Conservation (phyloP, 2,888 invertebrate genomes). For the Andrena hattorfiana region DNA sequence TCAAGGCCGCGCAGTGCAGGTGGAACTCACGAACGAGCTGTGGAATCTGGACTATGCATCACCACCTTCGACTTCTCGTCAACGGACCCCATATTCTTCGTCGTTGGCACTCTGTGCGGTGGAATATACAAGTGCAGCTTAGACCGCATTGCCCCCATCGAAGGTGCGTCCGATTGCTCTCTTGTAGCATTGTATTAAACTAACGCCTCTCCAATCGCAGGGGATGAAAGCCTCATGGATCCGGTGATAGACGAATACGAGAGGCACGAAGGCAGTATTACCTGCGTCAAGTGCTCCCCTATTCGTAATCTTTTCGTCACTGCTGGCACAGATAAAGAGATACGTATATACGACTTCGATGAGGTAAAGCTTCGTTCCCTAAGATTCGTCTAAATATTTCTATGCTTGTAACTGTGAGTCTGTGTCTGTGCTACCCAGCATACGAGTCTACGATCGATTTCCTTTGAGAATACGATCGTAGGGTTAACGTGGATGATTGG, state of each 20-base stretch:
- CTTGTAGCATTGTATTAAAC: neutral
- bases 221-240: conserved; percentile 77
- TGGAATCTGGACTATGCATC: conserved; percentile 80
- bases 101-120: conserved; percentile 83
- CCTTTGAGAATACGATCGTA: conserved; percentile 77
- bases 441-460: conserved; percentile 73
- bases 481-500: conserved; percentile 80
- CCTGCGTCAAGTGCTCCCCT: conserved; percentile 79
- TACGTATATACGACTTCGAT: conserved; percentile 80
- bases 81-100: conserved; percentile 75
- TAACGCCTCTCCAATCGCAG: conserved; percentile 57
- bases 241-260: conserved; percentile 82
- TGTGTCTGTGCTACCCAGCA: conserved; percentile 65
- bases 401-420: neutral
- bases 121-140: conserved; percentile 82
- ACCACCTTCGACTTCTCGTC: conserved; percentile 81
- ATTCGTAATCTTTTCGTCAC: conserved; percentile 78
- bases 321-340: conserved; percentile 80
- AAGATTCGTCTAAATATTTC: neutral
- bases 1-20: conserved; percentile 81
- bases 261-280: conserved; percentile 80
- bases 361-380: conserved; percentile 71
- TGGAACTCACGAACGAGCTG: conserved; percentile 79
- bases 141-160: conserved; percentile 75
- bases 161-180: conserved; percentile 64